Conservation (phyloP, 1,140 invertebrate species). For the Hirudo medicinalis region DNA sequence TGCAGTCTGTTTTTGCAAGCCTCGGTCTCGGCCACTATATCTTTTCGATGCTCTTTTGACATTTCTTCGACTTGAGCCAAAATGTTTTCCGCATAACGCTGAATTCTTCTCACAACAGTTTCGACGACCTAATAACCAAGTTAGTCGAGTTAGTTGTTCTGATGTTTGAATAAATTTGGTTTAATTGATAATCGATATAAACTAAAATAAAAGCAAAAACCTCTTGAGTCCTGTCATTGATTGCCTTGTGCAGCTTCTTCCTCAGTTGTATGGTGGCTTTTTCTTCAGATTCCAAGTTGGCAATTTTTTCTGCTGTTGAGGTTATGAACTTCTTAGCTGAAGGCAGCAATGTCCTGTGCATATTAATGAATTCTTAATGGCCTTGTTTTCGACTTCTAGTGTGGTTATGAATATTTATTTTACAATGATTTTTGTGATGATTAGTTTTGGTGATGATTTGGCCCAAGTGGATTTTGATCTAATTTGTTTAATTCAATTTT, state of each 20-base stretch:
- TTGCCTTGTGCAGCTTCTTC: slow-evolving; percentile 22
- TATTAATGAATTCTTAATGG: background rate
- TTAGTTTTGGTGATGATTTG: background rate
- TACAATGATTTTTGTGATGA: background rate
- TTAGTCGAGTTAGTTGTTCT: background rate
- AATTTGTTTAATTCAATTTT: background rate
- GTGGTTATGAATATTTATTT: background rate
- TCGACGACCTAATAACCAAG: slow-evolving; percentile 12
- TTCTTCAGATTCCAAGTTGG: slow-evolving; percentile 20
- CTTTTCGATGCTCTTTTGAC: slow-evolving; percentile 21
- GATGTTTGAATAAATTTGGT: background rate
- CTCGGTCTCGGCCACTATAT: slow-evolving; percentile 13
- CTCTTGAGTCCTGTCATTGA: slow-evolving; percentile 22
- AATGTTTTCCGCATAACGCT: slow-evolving; percentile 20
- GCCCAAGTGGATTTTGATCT: background rate
- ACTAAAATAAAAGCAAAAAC: background rate
- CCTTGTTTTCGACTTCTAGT: background rate
- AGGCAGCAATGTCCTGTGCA: background rate
- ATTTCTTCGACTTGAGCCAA: slow-evolving; percentile 21
- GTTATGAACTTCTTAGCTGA: slow-evolving; percentile 8
- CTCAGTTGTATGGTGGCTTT: slow-evolving; percentile 20
- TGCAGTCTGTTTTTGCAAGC: slow-evolving; percentile 15
- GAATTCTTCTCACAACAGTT: slow-evolving; percentile 16
- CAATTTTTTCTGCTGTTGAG: slow-evolving; percentile 14
- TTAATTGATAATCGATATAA: background rate